Percentiles rank a stretch among this genome's conserved stretches.
phyloP scores from a whole-genome alignment of 2,888 invertebrate species.

The Aphrophora alni region DNA sequence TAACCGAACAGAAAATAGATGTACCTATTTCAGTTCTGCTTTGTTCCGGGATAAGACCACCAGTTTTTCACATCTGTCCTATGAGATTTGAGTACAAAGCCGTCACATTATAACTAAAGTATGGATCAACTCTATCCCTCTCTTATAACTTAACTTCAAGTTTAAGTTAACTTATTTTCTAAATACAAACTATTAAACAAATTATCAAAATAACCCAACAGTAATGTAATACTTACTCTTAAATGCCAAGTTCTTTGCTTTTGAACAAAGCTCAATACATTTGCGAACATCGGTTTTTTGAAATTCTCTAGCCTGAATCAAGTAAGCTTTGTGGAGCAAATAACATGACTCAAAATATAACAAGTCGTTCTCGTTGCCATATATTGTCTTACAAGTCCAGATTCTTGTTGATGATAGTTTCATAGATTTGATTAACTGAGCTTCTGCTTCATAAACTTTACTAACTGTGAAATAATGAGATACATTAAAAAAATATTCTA shows the following conservation, averaged over 20 bases:
- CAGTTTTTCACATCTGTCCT: no score
- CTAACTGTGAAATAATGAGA: not conserved
- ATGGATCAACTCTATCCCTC: no score
- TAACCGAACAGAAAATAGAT: no score
- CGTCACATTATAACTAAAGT: no score
- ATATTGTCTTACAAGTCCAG: not conserved
- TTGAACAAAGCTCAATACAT: not conserved
- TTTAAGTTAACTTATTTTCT: no score
- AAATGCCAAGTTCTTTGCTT: not conserved
- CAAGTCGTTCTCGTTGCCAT: not conserved
- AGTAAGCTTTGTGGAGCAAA: not conserved
- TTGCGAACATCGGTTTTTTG: not conserved
- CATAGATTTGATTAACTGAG: not conserved
- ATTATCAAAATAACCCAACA: no score
- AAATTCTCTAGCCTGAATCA: not conserved
- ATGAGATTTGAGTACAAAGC: no score
- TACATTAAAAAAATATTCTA: no score
- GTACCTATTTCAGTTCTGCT: no score
- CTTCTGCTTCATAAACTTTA: not conserved
- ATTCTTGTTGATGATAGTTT: not conserved
- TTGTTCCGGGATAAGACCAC: no score
- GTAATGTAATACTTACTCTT: not conserved
- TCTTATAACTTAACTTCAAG: no score
- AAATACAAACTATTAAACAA: no score
- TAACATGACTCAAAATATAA: not conserved